phyloP scores from a whole-genome alignment of 1,140 invertebrate genomes.

The Holotrichia oblita region DNA sequence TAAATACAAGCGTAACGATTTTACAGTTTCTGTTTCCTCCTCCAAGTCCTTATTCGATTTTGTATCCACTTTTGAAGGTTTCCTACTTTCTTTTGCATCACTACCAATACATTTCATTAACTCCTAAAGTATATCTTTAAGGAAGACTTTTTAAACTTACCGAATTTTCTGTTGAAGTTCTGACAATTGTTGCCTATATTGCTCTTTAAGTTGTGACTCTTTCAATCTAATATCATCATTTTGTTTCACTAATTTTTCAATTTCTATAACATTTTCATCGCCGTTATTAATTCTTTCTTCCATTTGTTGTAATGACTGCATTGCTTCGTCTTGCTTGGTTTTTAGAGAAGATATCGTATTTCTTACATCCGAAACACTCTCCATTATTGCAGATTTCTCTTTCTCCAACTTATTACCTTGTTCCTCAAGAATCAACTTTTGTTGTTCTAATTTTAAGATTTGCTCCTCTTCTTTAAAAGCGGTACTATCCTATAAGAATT shows the following conservation, averaged over 20 bases:
- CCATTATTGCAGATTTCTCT: neutral
- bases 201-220: constrained; percentile 78
- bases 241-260: constrained; percentile 73
- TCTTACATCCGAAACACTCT: neutral
- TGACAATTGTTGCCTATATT: constrained; percentile 74
- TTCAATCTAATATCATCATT: constrained; percentile 79
- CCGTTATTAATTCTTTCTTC: constrained; percentile 25
- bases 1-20: constrained; percentile 69
- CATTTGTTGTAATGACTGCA: constrained; percentile 31
- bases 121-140: too few species aligned
- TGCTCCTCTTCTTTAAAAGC: constrained; percentile 1
- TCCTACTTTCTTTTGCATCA: constrained; percentile 63
- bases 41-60: constrained; percentile 66
- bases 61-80: constrained; percentile 61
- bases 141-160: constrained; percentile 58
- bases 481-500: neutral
- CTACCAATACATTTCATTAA: constrained; percentile 9
- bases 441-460: constrained; percentile 24
- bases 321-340: constrained; percentile 16
- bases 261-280: constrained; percentile 68
- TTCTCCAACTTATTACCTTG: constrained; percentile 3
- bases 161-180: constrained; percentile 68
- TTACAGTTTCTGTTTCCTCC: constrained; percentile 68
- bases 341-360: neutral
- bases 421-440: constrained; percentile 34